Evolutionary conservation across 92 coral and sea anemone genomes (phyloP).

Genomic region (Zoanthus sociatus): DNA sequence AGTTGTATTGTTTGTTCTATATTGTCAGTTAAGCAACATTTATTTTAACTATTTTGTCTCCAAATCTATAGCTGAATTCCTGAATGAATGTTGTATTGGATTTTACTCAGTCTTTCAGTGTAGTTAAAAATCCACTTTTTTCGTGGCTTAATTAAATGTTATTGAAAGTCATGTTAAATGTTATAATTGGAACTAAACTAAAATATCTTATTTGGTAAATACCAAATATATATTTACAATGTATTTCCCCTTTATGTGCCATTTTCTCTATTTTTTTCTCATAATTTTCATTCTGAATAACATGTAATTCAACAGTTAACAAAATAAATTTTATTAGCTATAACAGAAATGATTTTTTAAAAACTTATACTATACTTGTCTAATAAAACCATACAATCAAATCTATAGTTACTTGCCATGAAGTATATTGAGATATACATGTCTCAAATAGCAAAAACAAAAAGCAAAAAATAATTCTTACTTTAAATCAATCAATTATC

Average conservation of each 20-base stretch:
- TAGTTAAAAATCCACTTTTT: neutral
- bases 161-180: conserved; percentile 5
- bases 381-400: conserved; percentile 5
- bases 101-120: neutral
- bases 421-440: neutral
- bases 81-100: too few species aligned
- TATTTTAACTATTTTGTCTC: too few species aligned
- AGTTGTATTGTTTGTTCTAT: too few species aligned
- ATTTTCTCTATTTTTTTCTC: neutral
- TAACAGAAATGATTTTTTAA: neutral
- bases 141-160: too few species aligned
- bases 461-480: conserved; percentile 1
- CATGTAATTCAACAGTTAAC: conserved; percentile 2
- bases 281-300: neutral
- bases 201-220: neutral
- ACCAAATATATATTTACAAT: neutral
- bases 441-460: conserved; percentile 9
- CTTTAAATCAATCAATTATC: neutral
- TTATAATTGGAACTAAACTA: neutral
- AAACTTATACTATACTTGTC: neutral
- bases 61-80: too few species aligned
- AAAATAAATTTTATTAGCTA: neutral
- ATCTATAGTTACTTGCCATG: neutral
- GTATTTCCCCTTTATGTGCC: conserved; percentile 8
- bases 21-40: too few species aligned